Evolutionary conservation across 2,113 vertebrate genomes (phyloP).

Genomic region (Panthera uncia): DNA sequence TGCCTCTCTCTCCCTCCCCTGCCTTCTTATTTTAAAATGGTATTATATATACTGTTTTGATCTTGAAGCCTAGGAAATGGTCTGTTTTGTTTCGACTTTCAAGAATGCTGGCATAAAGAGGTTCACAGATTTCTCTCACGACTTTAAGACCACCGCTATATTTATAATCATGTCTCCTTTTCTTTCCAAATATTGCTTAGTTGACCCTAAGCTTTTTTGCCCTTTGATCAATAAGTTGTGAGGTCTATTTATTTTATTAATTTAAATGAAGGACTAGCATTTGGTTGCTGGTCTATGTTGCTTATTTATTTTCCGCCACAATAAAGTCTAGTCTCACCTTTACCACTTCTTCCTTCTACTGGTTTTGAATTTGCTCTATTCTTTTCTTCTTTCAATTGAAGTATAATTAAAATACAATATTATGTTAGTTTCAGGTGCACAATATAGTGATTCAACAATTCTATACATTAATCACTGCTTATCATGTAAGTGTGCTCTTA

Average conservation of each 20-base stretch:
- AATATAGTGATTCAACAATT: not conserved
- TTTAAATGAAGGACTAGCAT: not conserved
- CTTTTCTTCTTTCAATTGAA: not conserved
- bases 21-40: not conserved
- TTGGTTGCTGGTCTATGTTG: not conserved
- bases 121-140: not conserved
- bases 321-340: not conserved
- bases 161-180: not conserved
- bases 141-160: not conserved
- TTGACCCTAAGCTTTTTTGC: not conserved
- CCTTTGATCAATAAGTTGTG: not conserved
- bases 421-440: not conserved
- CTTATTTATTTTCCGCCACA: not conserved
- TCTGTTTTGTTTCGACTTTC: not conserved
- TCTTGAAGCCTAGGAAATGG: not conserved
- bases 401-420: not conserved
- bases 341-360: not conserved
- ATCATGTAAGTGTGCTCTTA: not conserved
- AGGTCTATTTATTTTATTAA: not conserved
- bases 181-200: not conserved
- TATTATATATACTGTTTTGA: not conserved
- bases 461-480: not conserved
- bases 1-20: not conserved
- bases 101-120: not conserved
- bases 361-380: not conserved